A percentile compares a stretch with the other conserved stretches of the same genome.
Evolutionary conservation across 2,113 vertebrate species (phyloP).

Genomic region (Helogale parvula): DNA sequence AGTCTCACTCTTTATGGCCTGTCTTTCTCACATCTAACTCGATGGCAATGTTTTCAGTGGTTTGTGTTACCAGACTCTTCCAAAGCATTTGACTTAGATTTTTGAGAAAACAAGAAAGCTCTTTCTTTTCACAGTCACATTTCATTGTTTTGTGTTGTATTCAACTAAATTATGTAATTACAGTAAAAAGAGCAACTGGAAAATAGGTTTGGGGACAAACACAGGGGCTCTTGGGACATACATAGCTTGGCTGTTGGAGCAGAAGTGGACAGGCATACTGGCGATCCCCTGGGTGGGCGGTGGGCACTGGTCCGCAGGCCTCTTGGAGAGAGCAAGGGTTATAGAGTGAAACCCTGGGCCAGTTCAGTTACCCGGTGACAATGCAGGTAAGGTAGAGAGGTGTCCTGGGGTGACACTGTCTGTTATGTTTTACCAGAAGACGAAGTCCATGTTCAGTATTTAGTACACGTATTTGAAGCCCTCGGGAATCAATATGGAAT

Average conservation of each 20-base stretch:
- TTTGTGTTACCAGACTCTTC: not conserved
- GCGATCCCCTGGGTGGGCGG: not conserved
- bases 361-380: not conserved
- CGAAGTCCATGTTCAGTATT: not conserved
- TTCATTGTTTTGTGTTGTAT: not conserved
- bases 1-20: not conserved
- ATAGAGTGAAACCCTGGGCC: fast-evolving
- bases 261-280: fast-evolving
- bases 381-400: not conserved
- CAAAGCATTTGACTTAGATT: not conserved
- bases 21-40: not conserved
- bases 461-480: not conserved
- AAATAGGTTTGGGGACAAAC: not conserved
- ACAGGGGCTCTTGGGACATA: not conserved
- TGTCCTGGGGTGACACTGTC: not conserved
- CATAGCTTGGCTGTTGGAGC: not conserved
- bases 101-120: not conserved
- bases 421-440: not conserved
- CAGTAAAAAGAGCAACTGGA: not conserved
- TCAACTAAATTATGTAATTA: constrained; percentile 9
- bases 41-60: not conserved
- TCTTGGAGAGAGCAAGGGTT: not conserved
- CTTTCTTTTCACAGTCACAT: not conserved
- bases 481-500: not conserved
- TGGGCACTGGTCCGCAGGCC: not conserved